A percentile compares a stretch with the other conserved stretches of the same genome.
Evolutionary conservation across 2,888 invertebrate species (phyloP).

Genomic region (Zele albiditarsus): DNA sequence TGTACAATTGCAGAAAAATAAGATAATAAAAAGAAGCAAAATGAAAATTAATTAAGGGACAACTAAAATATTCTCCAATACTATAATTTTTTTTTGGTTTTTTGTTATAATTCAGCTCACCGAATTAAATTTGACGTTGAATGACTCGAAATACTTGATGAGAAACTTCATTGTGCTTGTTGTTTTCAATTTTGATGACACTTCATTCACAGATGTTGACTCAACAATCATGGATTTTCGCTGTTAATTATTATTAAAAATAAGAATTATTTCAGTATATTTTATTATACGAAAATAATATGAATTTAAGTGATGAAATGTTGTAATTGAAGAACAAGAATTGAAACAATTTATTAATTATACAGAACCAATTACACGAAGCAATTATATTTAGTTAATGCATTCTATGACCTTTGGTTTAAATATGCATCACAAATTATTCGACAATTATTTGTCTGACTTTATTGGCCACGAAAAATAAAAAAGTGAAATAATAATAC

Average conservation of each 20-base stretch:
- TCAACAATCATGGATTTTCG: conserved; percentile 46
- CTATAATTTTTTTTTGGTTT: too few relatives aligned
- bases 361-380: not conserved
- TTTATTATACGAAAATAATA: not conserved
- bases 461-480: not conserved
- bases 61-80: too few relatives aligned
- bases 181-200: conserved; percentile 42
- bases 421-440: not conserved
- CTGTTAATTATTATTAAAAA: conserved; percentile 31
- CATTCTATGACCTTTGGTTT: not conserved
- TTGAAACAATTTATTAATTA: not conserved
- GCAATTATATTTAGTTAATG: not conserved
- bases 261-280: conserved; percentile 3
- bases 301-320: not conserved
- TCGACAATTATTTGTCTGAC: not conserved
- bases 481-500: not conserved
- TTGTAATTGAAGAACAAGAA: not conserved
- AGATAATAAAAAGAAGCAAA: not conserved
- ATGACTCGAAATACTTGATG: conserved; percentile 66
- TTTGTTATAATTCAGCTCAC: conserved; percentile 55
- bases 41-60: too few relatives aligned
- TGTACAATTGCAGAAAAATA: not conserved
- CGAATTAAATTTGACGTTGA: conserved; percentile 67
- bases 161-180: conserved; percentile 66
- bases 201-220: conserved; percentile 45